A percentile compares a stretch with the other conserved stretches of the same genome.
These are phyloP conservation scores for Drosophila busckii DNA, from an alignment of 1,140 invertebrate species.

Conservation along the genomic window DNA sequence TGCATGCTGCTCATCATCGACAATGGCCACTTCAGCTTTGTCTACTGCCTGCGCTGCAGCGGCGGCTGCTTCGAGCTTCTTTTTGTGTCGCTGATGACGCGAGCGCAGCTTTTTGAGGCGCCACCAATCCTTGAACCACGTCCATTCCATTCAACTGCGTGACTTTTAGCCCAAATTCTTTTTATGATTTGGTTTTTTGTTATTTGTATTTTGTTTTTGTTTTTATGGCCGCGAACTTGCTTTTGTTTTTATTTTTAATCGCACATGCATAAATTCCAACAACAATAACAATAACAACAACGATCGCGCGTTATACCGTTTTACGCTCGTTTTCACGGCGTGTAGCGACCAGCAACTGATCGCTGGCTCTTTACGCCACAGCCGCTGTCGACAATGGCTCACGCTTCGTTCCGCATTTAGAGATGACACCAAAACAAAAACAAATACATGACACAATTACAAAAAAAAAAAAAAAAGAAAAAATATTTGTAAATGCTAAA, in stretches of 20 bases:
- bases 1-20: neutral
- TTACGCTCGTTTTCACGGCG: conserved; percentile 5
- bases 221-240: neutral
- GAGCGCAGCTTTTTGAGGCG: conserved; percentile 84
- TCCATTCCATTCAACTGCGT: conserved; percentile 83
- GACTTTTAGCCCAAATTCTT: conserved; percentile 1
- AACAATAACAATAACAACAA: too few species aligned
- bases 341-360: conserved; percentile 8
- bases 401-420: too few species aligned
- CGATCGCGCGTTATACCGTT: conserved; percentile 3
- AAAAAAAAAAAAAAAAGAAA: too few species aligned
- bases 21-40: neutral
- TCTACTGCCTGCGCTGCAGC: conserved; percentile 11
- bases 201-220: conserved; percentile 1
- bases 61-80: conserved; percentile 79
- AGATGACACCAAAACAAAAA: too few species aligned
- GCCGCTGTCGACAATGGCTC: too few species aligned
- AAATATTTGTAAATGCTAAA: too few species aligned
- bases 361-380: too few species aligned
- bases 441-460: too few species aligned
- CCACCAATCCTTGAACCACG: conserved; percentile 89
- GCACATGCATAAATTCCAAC: conserved; percentile 18
- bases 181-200: neutral
- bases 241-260: conserved; percentile 12
- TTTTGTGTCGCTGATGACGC: conserved; percentile 78